Percentiles rank a stretch among this genome's conserved stretches.
These are phyloP conservation scores for Nasonia vitripennis DNA, from an alignment of 1,140 invertebrate genomes.

Conservation along the genomic window DNA sequence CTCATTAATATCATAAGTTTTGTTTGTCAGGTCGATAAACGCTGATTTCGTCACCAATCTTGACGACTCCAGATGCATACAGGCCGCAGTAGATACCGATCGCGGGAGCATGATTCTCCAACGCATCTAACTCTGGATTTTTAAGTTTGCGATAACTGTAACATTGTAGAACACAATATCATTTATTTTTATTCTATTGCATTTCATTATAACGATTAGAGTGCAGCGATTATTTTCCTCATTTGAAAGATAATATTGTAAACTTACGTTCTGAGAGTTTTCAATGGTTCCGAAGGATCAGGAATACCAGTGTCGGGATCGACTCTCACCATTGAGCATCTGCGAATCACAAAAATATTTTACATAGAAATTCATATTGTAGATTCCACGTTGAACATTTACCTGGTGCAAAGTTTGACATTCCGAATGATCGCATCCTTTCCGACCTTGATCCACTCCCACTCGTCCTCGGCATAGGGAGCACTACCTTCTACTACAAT, in stretches of 20 bases:
- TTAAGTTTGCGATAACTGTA: slow-evolving; percentile 62
- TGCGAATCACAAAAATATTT: slow-evolving; percentile 45
- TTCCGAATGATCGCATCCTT: slow-evolving; percentile 65
- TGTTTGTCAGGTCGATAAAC: slow-evolving; percentile 49
- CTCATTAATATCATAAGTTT: too few relatives aligned
- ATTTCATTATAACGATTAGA: neutral
- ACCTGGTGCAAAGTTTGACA: slow-evolving; percentile 72
- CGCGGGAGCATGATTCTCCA: slow-evolving; percentile 62
- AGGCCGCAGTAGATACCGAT: slow-evolving; percentile 68
- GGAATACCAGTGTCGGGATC: slow-evolving; percentile 60
- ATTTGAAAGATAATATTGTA: neutral
- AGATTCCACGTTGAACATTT: slow-evolving; percentile 12
- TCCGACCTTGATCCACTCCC: slow-evolving; percentile 75
- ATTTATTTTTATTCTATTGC: neutral
- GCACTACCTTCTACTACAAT: slow-evolving; percentile 69
- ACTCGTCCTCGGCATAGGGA: slow-evolving; percentile 74
- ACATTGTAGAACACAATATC: slow-evolving; percentile 25
- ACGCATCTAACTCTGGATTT: slow-evolving; percentile 50
- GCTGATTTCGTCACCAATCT: slow-evolving; percentile 65
- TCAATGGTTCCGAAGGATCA: slow-evolving; percentile 61
- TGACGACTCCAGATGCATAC: slow-evolving; percentile 62
- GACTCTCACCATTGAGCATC: slow-evolving; percentile 62
- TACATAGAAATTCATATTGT: neutral
- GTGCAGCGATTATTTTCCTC: neutral
- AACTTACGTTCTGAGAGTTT: slow-evolving; percentile 62